Evolutionary conservation across 2,888 invertebrate genomes (phyloP), one percentile per base, ranked within the genome.

Genomic region (Crepidodera aurea): DNA sequence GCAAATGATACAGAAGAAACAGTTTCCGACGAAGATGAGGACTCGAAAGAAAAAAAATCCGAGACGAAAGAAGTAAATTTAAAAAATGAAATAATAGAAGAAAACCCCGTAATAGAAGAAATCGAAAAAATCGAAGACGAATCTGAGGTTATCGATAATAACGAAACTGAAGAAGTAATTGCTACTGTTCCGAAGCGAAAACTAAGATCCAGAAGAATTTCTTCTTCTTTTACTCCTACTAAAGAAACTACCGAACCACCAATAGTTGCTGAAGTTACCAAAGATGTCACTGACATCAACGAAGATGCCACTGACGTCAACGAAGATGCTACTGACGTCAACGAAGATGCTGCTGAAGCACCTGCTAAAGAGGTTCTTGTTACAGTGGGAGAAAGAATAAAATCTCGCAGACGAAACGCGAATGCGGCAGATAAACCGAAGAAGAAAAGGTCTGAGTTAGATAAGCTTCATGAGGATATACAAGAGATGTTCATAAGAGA

Each of bases 401-500:
- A 75, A 56, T 71, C 65, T 37, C 66, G 72, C 10, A 73, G 62
- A 62, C 64, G 72, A 51, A 56, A 19, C 13, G 29, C 60, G 5
- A 27, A 40, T n/a, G 18, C 18, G 18, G 44, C 8, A 18, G 42
- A 56, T 12, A 62, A 66, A 51, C 68, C 58, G 78, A 82, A 69
- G 81, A 80, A 77, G 76, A 53, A 78, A 80, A 68, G 69, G 44
- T 83, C 83, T 56, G 90, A 90, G 71, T 74, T 90, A 48, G 84
- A 87, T 71, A 83, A 84, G 76, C 80, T 90, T 1, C 90, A 90
- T 68, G 87, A 88, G 65, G 89, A 90, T 69, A 86, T 90, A 39
- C 85, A 87, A 69, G 89, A 90, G 72, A 89, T 89, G 86, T 88
- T 88, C 72, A 86, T 88, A 55, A 83, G 85, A 67, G 85, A 88